Evolutionary conservation across 2,113 vertebrate species (phyloP).

Genomic region (Bubo bubo): DNA sequence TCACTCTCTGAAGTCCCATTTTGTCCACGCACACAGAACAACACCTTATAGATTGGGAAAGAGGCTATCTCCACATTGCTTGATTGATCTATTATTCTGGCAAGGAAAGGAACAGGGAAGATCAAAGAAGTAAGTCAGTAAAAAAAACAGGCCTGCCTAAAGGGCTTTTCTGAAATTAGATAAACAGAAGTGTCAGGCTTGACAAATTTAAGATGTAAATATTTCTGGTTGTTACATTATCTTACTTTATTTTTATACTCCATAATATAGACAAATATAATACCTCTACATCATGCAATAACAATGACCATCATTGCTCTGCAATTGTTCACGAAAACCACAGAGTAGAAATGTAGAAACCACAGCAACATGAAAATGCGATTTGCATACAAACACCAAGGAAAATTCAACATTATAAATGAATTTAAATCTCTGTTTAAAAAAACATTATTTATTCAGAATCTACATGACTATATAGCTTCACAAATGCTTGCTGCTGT

Average conservation of each 20-base stretch:
- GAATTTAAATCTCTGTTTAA: neutral
- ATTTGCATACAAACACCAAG: neutral
- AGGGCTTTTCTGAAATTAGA: neutral
- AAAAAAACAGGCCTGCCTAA: neutral
- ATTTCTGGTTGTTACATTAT: neutral
- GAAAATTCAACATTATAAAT: neutral
- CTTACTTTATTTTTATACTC: neutral
- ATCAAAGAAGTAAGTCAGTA: neutral
- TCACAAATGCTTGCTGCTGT: neutral
- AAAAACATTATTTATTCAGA: neutral
- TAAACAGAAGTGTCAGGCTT: neutral
- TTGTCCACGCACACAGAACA: conserved; percentile 92
- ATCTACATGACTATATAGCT: neutral
- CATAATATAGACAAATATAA: neutral
- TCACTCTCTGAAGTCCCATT: conserved; percentile 89
- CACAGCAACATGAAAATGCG: neutral
- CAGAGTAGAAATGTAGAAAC: neutral
- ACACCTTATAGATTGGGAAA: conserved; percentile 95
- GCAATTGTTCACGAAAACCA: neutral
- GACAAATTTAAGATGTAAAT: neutral
- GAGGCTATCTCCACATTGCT: conserved; percentile 87
- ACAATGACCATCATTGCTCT: neutral
- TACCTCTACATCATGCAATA: neutral
- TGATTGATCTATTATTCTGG: conserved; percentile 89
- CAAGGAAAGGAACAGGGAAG: neutral